Evolutionary conservation across 2,888 invertebrate species (phyloP).

Genomic region (Athalia circularis): DNA sequence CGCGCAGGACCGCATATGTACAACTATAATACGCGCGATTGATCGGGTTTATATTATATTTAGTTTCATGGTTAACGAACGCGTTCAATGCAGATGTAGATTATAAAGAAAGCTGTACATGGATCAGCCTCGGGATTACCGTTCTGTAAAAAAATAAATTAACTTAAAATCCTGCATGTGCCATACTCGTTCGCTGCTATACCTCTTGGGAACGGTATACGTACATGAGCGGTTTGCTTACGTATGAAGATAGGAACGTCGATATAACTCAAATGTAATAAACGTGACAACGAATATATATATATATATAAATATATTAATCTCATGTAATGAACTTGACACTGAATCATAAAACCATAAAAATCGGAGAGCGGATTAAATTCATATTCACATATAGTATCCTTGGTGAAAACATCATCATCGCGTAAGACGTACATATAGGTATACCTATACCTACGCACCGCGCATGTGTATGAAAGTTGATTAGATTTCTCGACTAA

Average conservation of each 20-base stretch:
- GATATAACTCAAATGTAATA: neutral
- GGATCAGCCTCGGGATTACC: neutral
- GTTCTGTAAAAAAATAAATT: neutral
- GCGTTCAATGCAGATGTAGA: neutral
- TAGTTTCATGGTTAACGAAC: neutral
- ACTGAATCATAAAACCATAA: neutral
- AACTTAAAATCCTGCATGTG: no score
- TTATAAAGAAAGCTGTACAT: constrained; percentile 8
- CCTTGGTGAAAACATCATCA: no score
- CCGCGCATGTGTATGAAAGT: no score
- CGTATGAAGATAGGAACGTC: no score
- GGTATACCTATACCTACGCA: no score
- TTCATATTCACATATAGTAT: no score
- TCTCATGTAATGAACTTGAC: constrained; percentile 1
- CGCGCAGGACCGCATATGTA: no score
- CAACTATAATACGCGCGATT: neutral
- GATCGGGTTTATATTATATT: neutral
- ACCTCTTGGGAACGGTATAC: no score
- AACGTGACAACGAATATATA: neutral
- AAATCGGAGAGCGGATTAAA: neutral
- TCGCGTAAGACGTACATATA: no score
- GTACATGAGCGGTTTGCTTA: no score
- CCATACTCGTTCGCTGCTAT: no score
- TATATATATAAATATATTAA: neutral
- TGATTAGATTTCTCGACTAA: no score